A percentile compares a stretch with the other conserved stretches of the same genome.
These are phyloP conservation scores for Chinchilla lanigera DNA, from an alignment of 2,113 vertebrate species.

Conservation along the genomic window DNA sequence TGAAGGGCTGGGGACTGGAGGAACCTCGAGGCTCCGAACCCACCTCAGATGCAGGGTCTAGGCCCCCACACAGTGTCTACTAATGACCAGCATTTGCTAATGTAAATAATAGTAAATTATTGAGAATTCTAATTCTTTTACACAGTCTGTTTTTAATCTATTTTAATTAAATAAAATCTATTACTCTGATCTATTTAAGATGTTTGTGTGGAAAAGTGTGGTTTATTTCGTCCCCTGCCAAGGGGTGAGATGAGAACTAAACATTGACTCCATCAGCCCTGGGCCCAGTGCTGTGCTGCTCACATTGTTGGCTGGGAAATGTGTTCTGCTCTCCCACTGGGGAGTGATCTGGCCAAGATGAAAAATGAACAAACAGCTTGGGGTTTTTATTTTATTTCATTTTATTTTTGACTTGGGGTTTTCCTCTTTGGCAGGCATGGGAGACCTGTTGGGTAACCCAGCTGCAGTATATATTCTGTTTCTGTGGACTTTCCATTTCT, in stretches of 20 bases:
- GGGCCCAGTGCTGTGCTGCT: background rate
- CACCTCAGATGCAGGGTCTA: background rate
- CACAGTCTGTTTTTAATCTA: constrained; percentile 88
- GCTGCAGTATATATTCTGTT: background rate
- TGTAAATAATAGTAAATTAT: constrained; percentile 93
- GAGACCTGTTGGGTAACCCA: background rate
- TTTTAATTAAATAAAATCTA: constrained; percentile 90
- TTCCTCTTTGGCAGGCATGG: background rate
- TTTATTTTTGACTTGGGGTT: background rate
- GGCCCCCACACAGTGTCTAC: constrained; percentile 74
- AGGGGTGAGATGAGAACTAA: background rate
- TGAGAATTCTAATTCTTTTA: constrained; percentile 90
- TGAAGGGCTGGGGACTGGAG: constrained; percentile 33
- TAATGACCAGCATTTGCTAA: constrained; percentile 84
- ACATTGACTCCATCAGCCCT: accelerated
- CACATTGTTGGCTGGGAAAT: background rate
- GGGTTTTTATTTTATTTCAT: background rate
- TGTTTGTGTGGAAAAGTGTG: constrained; percentile 31
- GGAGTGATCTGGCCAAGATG: background rate
- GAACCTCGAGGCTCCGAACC: background rate
- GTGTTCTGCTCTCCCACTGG: background rate
- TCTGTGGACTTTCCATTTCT: background rate
- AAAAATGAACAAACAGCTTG: background rate
- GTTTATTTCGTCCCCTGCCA: background rate
- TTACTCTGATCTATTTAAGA: constrained; percentile 72